These are phyloP conservation scores for Malacoraja senta DNA, from an alignment of 2,797 vertebrate genomes.

Conservation along the genomic window DNA sequence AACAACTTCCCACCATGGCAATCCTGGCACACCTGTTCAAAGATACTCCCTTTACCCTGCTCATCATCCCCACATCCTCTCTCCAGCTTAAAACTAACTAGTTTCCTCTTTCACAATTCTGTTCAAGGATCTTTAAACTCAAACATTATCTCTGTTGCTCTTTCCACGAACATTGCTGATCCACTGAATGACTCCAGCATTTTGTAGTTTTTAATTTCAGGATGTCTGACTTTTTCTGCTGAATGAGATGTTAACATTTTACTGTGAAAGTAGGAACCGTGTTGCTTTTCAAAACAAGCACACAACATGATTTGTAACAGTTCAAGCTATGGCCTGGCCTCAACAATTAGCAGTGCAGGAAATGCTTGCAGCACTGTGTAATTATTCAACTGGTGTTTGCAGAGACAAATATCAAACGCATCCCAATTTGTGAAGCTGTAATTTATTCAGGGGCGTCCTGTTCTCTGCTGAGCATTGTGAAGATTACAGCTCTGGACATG, in stretches of 20 bases:
- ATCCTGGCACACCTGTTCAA: too few relatives aligned
- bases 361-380: neutral
- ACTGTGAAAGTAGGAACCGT: neutral
- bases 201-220: too few relatives aligned
- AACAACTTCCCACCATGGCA: too few relatives aligned
- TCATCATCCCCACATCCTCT: too few relatives aligned
- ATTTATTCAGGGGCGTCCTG: neutral
- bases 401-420: neutral
- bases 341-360: neutral
- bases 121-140: too few relatives aligned
- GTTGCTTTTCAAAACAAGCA: neutral
- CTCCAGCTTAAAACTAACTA: too few relatives aligned
- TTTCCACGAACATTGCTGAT: too few relatives aligned
- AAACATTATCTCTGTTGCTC: too few relatives aligned
- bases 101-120: too few relatives aligned
- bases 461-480: neutral
- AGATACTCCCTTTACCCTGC: too few relatives aligned
- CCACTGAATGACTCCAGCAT: too few relatives aligned
- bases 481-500: neutral
- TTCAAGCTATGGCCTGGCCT: neutral
- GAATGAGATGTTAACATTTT: neutral
- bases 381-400: constrained; percentile 8
- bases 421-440: neutral
- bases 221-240: neutral
- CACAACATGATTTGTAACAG: neutral